phyloP scores from a whole-genome alignment of 2,797 vertebrate genomes.

The Acanthis flammea region DNA sequence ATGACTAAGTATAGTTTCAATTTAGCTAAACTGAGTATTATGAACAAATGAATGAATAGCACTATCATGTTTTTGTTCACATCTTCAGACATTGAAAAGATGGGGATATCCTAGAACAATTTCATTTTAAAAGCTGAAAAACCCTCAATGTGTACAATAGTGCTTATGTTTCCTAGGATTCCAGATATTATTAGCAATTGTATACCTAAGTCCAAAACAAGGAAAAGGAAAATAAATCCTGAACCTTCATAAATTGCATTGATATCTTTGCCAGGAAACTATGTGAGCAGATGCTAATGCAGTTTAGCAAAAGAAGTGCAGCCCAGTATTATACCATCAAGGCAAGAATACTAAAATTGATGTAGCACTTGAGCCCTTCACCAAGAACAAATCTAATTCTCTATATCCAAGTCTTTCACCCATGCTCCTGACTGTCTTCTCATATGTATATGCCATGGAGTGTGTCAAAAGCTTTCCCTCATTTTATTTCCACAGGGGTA shows the following conservation, averaged over 20 bases:
- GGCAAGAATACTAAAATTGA: background rate
- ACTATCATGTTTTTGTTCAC: background rate
- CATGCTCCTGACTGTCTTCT: background rate
- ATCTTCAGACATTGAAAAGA: background rate
- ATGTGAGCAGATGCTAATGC: background rate
- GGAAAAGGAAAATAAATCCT: background rate
- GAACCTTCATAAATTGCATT: background rate
- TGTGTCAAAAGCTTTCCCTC: background rate
- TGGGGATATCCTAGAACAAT: background rate
- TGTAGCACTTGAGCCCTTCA: background rate
- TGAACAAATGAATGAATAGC: background rate
- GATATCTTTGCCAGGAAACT: background rate
- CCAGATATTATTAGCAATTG: background rate
- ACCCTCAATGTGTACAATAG: background rate
- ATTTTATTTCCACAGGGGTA: background rate
- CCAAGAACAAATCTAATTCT: background rate
- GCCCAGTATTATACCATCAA: background rate
- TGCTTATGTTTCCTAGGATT: background rate
- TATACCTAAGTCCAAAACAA: background rate
- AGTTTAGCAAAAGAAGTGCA: background rate
- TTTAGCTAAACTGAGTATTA: background rate
- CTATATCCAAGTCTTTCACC: background rate
- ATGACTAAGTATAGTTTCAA: background rate
- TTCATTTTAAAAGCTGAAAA: background rate
- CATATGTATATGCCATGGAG: too few relatives aligned